Conservation (phyloP, 2,113 vertebrate genomes). For the Melanerpes aurifrons region DNA sequence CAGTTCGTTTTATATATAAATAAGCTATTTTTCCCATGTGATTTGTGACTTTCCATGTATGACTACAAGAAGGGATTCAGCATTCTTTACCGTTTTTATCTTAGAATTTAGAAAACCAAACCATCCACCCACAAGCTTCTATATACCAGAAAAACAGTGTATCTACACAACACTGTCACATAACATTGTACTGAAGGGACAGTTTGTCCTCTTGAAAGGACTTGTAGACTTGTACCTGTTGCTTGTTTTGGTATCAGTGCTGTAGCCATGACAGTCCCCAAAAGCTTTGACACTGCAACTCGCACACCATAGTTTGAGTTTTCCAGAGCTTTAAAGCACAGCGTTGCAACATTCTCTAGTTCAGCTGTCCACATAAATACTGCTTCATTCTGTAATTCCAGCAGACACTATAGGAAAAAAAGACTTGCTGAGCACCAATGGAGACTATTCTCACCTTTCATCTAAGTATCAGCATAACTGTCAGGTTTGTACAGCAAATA, state of each 20-base stretch:
- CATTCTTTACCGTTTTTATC: not conserved
- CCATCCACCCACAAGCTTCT: not conserved
- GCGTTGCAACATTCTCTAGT: conserved; percentile 93
- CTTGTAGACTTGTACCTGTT: conserved; percentile 78
- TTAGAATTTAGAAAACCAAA: not conserved
- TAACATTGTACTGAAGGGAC: not conserved
- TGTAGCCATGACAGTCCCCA: conserved; percentile 96
- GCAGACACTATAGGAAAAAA: conserved; percentile 82
- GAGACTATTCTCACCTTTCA: not conserved
- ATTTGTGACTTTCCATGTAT: not conserved
- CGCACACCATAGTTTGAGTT: conserved; percentile 97
- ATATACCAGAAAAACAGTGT: not conserved
- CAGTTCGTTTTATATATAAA: not conserved
- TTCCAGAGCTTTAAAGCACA: conserved; percentile 97
- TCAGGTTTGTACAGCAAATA: not conserved
- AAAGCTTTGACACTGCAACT: conserved; percentile 93
- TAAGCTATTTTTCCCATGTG: not conserved
- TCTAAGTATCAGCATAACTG: not conserved
- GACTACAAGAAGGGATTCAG: not conserved
- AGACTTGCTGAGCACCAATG: not conserved
- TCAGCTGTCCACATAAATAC: conserved; percentile 99
- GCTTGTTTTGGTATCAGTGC: conserved; percentile 97
- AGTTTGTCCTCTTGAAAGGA: not conserved
- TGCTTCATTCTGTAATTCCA: conserved; percentile 97
- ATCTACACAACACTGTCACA: rapidly evolving